Percentiles rank a stretch among this genome's conserved stretches.
phyloP scores from a whole-genome alignment of 2,797 vertebrate species.

The Cetoscarus ocellatus region DNA sequence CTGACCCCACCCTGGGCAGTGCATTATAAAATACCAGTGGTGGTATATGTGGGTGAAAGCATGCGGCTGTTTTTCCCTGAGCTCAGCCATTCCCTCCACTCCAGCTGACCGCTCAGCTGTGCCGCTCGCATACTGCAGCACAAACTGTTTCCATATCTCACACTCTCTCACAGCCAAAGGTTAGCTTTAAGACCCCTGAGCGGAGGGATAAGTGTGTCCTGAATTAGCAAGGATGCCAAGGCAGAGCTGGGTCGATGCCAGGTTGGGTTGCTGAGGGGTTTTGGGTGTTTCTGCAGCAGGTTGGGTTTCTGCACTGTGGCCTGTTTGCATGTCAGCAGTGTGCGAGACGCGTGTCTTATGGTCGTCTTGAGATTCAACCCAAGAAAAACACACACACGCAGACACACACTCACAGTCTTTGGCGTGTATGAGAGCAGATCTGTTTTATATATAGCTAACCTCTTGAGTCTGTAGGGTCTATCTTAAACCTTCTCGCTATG shows the following conservation, averaged over 20 bases:
- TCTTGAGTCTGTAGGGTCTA: constrained; percentile 34
- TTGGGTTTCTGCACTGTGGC: constrained; percentile 63
- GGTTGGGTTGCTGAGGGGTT: constrained; percentile 42
- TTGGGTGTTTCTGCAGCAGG: constrained; percentile 42
- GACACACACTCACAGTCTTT: constrained; percentile 20
- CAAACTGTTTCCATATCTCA: constrained; percentile 71
- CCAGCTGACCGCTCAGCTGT: constrained; percentile 78
- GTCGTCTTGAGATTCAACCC: constrained; percentile 50
- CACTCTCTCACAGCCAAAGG: constrained; percentile 58
- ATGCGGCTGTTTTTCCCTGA: constrained; percentile 60
- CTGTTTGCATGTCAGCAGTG: constrained; percentile 58
- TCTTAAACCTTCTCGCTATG: constrained; percentile 38
- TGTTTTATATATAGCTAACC: constrained; percentile 50
- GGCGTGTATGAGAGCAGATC: constrained; percentile 1
- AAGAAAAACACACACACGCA: constrained; percentile 48
- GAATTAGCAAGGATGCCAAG: constrained; percentile 75
- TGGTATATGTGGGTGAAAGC: constrained; percentile 53
- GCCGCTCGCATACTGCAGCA: constrained; percentile 63
- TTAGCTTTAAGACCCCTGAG: constrained; percentile 60
- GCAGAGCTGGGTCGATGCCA: constrained; percentile 52
- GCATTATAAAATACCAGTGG: constrained; percentile 55
- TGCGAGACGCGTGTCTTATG: constrained; percentile 56
- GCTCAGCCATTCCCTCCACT: constrained; percentile 73
- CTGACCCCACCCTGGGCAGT: constrained; percentile 48
- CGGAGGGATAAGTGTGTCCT: constrained; percentile 72